phyloP scores from a whole-genome alignment of 2,888 invertebrate genomes.

The Entomobrya multifasciata region DNA sequence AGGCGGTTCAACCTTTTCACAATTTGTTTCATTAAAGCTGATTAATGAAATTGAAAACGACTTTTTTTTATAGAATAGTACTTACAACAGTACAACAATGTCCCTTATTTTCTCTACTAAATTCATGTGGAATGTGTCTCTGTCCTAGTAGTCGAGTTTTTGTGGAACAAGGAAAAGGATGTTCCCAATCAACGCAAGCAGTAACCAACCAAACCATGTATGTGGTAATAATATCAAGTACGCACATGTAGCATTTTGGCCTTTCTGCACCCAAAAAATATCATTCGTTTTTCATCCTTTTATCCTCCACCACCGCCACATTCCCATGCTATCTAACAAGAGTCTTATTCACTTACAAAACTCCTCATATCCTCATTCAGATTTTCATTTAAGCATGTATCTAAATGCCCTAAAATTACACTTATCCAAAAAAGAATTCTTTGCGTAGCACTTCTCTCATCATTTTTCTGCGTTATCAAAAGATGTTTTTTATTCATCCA shows the following conservation, averaged over 20 bases:
- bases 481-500: conserved; percentile 3
- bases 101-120: not conserved
- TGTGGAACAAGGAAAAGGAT: conserved; percentile 64
- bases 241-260: not conserved
- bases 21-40: not conserved
- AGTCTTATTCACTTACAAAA: not conserved
- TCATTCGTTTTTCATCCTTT: not conserved
- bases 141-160: conserved; percentile 65
- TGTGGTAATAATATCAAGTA: not conserved
- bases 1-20: not conserved
- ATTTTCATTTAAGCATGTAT: conserved; percentile 42
- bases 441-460: conserved; percentile 1
- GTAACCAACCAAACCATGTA: not conserved
- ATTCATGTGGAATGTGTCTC: not conserved
- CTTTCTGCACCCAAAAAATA: not conserved
- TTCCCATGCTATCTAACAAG: conserved; percentile 4
- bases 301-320: not conserved
- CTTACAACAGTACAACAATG: not conserved
- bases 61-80: conserved; percentile 16
- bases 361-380: conserved; percentile 10
- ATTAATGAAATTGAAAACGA: conserved; percentile 9
- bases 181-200: conserved; percentile 60
- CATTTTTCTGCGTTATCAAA: not conserved
- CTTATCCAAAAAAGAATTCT: conserved; percentile 40
- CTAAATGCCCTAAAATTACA: conserved; percentile 63